These are phyloP conservation scores for Halcyon smyrnensis DNA, from an alignment of 2,797 vertebrate genomes.

Conservation along the genomic window DNA sequence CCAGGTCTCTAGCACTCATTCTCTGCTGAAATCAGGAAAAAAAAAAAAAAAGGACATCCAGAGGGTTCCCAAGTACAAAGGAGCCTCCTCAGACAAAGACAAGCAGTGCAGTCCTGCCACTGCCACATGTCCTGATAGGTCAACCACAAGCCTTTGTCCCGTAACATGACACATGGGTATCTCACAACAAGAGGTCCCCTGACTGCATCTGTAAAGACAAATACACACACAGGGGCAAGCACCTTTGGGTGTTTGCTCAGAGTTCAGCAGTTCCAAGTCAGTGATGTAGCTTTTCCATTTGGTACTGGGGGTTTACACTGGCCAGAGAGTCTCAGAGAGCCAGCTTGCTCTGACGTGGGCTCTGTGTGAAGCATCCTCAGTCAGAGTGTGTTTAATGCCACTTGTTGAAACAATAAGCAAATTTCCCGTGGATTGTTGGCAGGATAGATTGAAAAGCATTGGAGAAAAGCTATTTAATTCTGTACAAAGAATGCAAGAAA, in stretches of 20 bases:
- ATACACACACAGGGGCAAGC: not conserved
- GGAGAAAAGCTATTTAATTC: not conserved
- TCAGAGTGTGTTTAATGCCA: not conserved
- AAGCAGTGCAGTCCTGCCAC: not conserved
- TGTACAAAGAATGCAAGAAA: not conserved
- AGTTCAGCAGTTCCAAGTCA: not conserved
- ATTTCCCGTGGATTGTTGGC: not conserved
- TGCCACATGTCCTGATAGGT: not conserved
- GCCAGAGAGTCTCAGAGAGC: not conserved
- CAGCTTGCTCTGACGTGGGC: not conserved
- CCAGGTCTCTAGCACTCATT: not conserved
- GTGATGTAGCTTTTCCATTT: not conserved
- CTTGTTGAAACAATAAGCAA: not conserved
- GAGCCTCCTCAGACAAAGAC: not conserved
- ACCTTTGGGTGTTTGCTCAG: not conserved
- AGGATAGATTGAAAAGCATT: not conserved
- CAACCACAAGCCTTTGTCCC: not conserved
- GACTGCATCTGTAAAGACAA: not conserved
- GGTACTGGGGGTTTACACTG: not conserved
- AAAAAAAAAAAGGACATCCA: not conserved
- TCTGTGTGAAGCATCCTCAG: not conserved
- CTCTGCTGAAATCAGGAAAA: not conserved
- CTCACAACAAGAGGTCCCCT: not conserved
- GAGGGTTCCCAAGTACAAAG: not conserved
- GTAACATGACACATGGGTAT: accelerated